phyloP scores from a whole-genome alignment of 2,113 vertebrate species.

The Numida meleagris region DNA sequence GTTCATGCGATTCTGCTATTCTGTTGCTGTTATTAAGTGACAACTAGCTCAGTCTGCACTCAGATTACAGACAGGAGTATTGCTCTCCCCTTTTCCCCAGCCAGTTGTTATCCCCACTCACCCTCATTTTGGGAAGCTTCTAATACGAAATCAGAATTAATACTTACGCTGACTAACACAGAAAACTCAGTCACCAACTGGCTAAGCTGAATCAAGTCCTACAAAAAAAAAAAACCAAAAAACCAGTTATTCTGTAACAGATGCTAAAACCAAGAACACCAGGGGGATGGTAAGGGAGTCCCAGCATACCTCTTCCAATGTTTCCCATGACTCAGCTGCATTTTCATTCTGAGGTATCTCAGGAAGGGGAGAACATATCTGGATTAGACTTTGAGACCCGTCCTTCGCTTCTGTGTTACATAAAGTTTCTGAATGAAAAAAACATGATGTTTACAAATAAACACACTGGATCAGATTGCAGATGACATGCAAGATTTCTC shows the following conservation, averaged over 20 bases:
- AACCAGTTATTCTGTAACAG: background rate
- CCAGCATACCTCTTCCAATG: slow-evolving; percentile 85
- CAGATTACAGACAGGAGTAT: background rate
- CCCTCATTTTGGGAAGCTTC: background rate
- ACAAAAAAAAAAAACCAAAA: slow-evolving; percentile 48
- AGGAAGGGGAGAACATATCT: slow-evolving; percentile 81
- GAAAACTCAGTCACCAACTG: slow-evolving; percentile 92
- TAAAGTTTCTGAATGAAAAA: slow-evolving; percentile 65
- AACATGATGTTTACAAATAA: slow-evolving; percentile 17
- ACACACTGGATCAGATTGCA: background rate
- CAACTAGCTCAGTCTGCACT: background rate
- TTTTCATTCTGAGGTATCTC: slow-evolving; percentile 90
- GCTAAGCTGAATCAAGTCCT: slow-evolving; percentile 91
- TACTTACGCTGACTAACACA: slow-evolving; percentile 91
- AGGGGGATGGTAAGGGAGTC: background rate
- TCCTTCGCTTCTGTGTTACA: slow-evolving; percentile 26
- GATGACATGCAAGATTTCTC: background rate
- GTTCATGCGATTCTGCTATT: background rate
- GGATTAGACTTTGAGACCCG: slow-evolving; percentile 65
- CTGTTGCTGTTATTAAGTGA: background rate
- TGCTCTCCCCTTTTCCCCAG: background rate
- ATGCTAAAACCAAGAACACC: background rate
- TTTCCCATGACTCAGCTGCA: slow-evolving; percentile 93
- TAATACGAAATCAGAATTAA: background rate
- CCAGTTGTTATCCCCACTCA: background rate